Base-by-base conservation (phyloP, 1,140 invertebrate genomes). In the Scaptomyza graminum region DNA sequence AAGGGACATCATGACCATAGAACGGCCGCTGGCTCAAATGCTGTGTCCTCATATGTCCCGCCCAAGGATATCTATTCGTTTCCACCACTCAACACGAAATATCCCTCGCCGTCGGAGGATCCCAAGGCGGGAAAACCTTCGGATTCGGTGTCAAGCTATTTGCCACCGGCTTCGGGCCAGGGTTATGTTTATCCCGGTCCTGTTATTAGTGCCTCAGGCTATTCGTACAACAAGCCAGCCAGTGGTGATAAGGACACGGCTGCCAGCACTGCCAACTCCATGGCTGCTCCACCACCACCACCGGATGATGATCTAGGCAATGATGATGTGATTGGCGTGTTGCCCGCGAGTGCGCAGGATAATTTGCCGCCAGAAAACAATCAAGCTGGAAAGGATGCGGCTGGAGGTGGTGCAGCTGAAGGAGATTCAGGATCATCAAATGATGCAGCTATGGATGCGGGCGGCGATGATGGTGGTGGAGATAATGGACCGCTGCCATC, bases 261-360 rank as follows among this genome's bases (percentile, higher is more conserved):
- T 16, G 82, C 78, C n/a, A 75, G 74, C 22, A 71, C 64, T 0
- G 18, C 64, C 2, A 84, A 60, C 51, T 41, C 73, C 1, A 39
- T 68, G 0, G 37, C 82, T 0, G 56, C 74, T 6, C 18, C 57
- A 0, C 51, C 18, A 0, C 51, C 18, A 22, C 18, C 34, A 9
- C 22, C 61, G 1, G 89, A 80, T 56, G 76, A 76, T 39, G 90
- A 90, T 59, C 70, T 43, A 0, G 79, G 68, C 0, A 88, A 77
- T 25, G 90, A 91, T 69, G 79, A 90, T 54, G 25, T 37, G 2
- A 91, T 91, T 49, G 90, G 90, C 12, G 79, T 84, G 1, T 37
- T 91, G 37, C 90, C 90, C 5, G 90, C 90, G 13, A 90, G 90
- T 65, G 90, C 90, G 1, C 84, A 87, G 70, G 88, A 80, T 28